Percentiles rank a stretch among this genome's conserved stretches.
phyloP scores from a whole-genome alignment of 2,113 vertebrate species.

The Notiomystis cincta region DNA sequence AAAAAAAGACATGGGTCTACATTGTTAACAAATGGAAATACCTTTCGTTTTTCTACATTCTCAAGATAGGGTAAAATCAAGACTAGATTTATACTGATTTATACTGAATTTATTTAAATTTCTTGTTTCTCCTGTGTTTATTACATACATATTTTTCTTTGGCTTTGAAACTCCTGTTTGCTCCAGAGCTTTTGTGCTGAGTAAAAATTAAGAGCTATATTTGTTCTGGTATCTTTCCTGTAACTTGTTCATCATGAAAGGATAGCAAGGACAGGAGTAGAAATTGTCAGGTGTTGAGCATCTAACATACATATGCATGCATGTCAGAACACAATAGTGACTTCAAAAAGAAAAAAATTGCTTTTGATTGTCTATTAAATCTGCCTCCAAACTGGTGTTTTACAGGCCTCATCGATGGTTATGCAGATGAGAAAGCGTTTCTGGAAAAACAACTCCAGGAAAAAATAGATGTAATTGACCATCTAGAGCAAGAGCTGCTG shows the following conservation, averaged over 20 bases:
- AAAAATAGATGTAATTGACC: slow-evolving; percentile 74
- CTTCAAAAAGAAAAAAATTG: background rate
- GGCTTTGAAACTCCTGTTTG: background rate
- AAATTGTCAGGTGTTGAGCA: background rate
- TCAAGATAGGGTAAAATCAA: background rate
- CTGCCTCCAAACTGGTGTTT: background rate
- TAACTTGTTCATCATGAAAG: background rate
- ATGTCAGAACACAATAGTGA: background rate
- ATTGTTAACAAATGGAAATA: background rate
- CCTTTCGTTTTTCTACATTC: background rate
- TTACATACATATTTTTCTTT: background rate
- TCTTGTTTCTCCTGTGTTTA: background rate
- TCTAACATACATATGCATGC: background rate
- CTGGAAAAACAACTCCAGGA: slow-evolving; percentile 86
- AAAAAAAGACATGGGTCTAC: background rate
- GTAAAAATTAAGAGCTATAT: background rate
- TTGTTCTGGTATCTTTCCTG: background rate
- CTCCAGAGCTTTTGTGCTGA: background rate
- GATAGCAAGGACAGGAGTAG: background rate
- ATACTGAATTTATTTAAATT: background rate
- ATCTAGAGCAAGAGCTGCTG: slow-evolving; percentile 78
- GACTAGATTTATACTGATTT: background rate
- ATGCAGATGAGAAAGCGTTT: slow-evolving; percentile 85
- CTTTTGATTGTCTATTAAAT: background rate
- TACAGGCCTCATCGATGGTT: slow-evolving; percentile 90